Conservation (phyloP, 2,888 invertebrate species). For the Hipparchia sbordonii region DNA sequence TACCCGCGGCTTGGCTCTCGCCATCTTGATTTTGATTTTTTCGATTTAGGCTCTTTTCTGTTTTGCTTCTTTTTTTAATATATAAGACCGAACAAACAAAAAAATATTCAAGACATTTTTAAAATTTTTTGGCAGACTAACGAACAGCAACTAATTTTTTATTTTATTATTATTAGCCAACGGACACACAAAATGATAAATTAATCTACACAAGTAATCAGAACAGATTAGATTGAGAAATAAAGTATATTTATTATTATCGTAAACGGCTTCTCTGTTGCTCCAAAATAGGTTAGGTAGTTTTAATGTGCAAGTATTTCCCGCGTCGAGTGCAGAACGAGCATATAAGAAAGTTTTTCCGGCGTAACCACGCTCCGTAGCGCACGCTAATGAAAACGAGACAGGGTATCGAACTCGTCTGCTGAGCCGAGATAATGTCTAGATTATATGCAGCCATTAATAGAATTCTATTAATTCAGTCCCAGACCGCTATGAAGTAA, state of each 20-base stretch:
- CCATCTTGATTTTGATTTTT: no score
- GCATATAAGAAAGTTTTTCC: constrained; percentile 60
- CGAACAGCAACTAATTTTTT: no score
- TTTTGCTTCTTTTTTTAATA: no score
- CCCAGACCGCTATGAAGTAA: neutral
- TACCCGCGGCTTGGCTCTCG: no score
- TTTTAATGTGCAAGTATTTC: constrained; percentile 26
- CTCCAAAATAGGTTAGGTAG: constrained; percentile 10
- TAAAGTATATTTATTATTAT: neutral
- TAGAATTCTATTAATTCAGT: constrained; percentile 6
- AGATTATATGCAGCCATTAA: constrained; percentile 10
- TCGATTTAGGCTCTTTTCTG: no score
- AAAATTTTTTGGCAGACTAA: no score
- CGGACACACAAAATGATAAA: neutral
- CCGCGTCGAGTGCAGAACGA: constrained; percentile 27
- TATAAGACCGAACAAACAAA: no score
- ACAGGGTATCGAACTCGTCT: constrained; percentile 69
- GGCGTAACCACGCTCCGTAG: constrained; percentile 56
- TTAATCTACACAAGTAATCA: neutral
- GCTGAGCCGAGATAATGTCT: constrained; percentile 35
- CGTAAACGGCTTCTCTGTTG: neutral
- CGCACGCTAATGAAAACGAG: constrained; percentile 72
- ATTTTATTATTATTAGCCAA: no score
- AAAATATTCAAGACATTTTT: no score
- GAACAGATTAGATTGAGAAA: neutral